Evolutionary conservation across 2,113 vertebrate genomes (phyloP), one percentile per base, ranked within the genome.

Genomic region (Onychorhynchus coronatus): DNA sequence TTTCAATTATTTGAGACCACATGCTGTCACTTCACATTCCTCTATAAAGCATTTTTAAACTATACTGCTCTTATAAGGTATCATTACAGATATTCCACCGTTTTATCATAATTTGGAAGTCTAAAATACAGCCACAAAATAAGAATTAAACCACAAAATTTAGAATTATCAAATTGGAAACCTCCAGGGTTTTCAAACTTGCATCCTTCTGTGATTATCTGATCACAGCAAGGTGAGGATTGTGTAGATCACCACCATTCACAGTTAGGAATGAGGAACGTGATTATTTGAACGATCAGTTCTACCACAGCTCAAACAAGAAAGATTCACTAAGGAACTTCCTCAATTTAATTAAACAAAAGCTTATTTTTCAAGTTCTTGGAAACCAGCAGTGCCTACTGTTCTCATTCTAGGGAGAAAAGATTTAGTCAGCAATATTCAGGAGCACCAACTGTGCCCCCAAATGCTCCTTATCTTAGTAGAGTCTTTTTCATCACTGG

Each of bases 61-160:
- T 30, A 16, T 66, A 27, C 23, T 49, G 28, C 25, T 41, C 31
- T 66, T 70, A 55, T 18, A 80, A 74, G 6, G 4, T 37, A 7
- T 37, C 21, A 19, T 19, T 74, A 50, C 5, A 82, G 13, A 18
- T 14, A 63, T 0, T 0, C 3, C 7, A 39, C 3, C 6, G 50
- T 85, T 85, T 72, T 67, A 18, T 42, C 42, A 55, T 50, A 6
- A 30, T 63, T 46, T 55, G 37, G 16, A 76, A 80, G n/a, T 56
- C 6, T 65, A 39, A 74, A 84, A 76, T 39, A 37, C 3, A 39
- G 14, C 46, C 47, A 58, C 6, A 55, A 42, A 89, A 70, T 24
- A 78, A 56, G 5, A 91, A 92, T 10, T 46, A 39, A 74, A 9
- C 10, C 8, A 50, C n/a, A 44, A 61, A 58, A 82, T 31, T 11